Base-by-base conservation (phyloP, 2,113 vertebrate species). In the Hyperopisus bebe region DNA sequence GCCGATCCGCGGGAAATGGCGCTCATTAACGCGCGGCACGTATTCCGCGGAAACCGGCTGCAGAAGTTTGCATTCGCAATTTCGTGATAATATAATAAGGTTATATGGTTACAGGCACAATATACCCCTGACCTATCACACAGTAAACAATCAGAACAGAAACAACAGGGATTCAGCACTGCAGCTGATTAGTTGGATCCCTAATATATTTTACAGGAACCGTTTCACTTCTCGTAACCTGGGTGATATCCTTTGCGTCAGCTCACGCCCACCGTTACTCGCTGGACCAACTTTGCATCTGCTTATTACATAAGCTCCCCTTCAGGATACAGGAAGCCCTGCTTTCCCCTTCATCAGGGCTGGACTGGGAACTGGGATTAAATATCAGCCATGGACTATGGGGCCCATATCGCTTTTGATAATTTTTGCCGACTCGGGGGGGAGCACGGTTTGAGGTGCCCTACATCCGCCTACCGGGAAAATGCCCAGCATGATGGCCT, bases 1-100 rank as follows among this genome's bases (percentile, higher is more conserved):
- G 5, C 88, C 85, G 86, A 89, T 92, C 87, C 90, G 90, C 88
- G 91, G 48, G 89, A 89, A 91, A 85, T 31, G 47, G 48, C 17
- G 46, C 90, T 90, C 85, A 92, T 92, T 91, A 91, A 39, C 27
- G 47, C 19, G 50, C 84, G 83, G 58, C 84, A 88, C 89, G 55
- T 90, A 70, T 90, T 42, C 87, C 53, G 24, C 21, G 7, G 24
- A 84, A 44, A 46, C 5, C 42, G 8, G 19, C 15, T 35, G 42
- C 42, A 83, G 17, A 77, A 39, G 35, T 77, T 39, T 42, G 35
- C 4, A 8, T 13, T 39, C 11, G 31, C 35, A 19, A 80, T 42
- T 42, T 5, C 15, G 15, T 70, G n/a, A 70, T 70, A 13, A 31
- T 70, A 31, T 31, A 70, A 70, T 13, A 80, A 80, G 35, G 74